These are phyloP conservation scores for Microctenopoma steveboyesi DNA, from an alignment of 2,797 vertebrate species.

Conservation along the genomic window DNA sequence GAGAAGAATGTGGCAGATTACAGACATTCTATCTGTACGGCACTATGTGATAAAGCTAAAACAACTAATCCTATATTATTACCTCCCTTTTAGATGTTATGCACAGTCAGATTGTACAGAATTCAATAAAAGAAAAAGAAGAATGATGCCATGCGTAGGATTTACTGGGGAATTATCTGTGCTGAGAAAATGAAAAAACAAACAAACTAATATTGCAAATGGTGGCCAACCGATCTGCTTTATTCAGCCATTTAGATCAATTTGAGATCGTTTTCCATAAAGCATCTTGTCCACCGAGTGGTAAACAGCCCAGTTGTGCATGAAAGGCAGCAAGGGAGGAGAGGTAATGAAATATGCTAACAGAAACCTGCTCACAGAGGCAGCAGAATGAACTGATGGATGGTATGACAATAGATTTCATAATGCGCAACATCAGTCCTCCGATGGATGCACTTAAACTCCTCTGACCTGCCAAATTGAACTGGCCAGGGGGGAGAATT, in stretches of 20 bases:
- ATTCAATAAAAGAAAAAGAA: constrained; percentile 16
- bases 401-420: constrained; percentile 27
- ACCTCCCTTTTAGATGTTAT: neutral
- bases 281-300: constrained; percentile 20
- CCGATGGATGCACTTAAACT: constrained; percentile 2
- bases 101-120: constrained; percentile 6
- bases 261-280: constrained; percentile 33
- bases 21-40: constrained; percentile 6
- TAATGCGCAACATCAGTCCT: constrained; percentile 19
- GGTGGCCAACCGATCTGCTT: constrained; percentile 8
- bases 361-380: constrained; percentile 7
- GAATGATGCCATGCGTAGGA: neutral
- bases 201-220: constrained; percentile 13
- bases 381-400: constrained; percentile 18
- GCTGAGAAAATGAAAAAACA: constrained; percentile 2
- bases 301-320: constrained; percentile 27
- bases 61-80: constrained; percentile 2
- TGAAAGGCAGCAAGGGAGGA: constrained; percentile 30
- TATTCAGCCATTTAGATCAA: constrained; percentile 20
- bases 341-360: constrained; percentile 31
- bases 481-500: constrained; percentile 6
- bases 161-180: constrained; percentile 14
- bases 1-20: constrained; percentile 16
- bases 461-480: constrained; percentile 21
- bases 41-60: neutral